Percentiles rank a stretch among this genome's conserved stretches.
These are phyloP conservation scores for Azemiops feae DNA, from an alignment of 2,113 vertebrate genomes.

Conservation along the genomic window DNA sequence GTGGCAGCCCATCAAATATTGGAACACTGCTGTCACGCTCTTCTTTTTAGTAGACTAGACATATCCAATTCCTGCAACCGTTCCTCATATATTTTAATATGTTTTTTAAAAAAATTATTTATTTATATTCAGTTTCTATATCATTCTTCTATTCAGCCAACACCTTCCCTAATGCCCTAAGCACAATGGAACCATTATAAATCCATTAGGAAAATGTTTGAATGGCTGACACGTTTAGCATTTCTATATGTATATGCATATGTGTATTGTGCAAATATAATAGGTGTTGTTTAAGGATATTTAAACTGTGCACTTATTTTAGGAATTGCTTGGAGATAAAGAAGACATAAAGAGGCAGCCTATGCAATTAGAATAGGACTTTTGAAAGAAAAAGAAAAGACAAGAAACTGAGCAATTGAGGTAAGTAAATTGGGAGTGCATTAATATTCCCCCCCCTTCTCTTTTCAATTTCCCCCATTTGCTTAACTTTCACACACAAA, in stretches of 20 bases:
- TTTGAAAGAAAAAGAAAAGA: background rate
- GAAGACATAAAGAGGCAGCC: background rate
- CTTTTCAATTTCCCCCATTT: background rate
- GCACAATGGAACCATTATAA: background rate
- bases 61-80: background rate
- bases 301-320: background rate
- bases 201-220: background rate
- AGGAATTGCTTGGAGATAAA: background rate
- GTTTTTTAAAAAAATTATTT: background rate
- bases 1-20: background rate
- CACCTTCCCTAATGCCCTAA: background rate
- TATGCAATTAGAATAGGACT: background rate
- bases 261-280: background rate
- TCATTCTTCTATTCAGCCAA: background rate
- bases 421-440: background rate
- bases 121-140: background rate
- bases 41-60: background rate
- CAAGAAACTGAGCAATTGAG: background rate
- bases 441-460: background rate
- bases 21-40: background rate
- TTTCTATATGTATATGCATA: background rate
- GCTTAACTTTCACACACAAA: background rate
- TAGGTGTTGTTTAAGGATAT: background rate
- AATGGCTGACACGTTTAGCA: background rate
- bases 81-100: background rate